A percentile compares a stretch with the other conserved stretches of the same genome.
These are phyloP conservation scores for Mohoua ochrocephala DNA, from an alignment of 2,113 vertebrate genomes.

Conservation along the genomic window DNA sequence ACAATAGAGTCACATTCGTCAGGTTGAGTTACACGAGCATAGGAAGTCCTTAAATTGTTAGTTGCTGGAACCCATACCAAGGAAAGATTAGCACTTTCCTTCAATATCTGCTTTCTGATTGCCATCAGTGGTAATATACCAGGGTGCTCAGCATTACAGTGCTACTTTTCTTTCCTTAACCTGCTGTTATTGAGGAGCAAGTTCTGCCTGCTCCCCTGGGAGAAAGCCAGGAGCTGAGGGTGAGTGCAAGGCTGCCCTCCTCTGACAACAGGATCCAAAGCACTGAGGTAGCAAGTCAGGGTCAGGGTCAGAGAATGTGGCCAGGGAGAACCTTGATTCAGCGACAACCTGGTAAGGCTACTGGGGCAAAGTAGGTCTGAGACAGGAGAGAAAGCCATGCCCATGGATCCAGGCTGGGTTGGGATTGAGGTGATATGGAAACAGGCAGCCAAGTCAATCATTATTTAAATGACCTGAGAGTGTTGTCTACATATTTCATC, in stretches of 20 bases:
- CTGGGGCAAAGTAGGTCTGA: neutral
- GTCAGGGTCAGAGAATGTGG: neutral
- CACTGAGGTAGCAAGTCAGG: neutral
- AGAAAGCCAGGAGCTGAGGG: neutral
- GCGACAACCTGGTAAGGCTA: neutral
- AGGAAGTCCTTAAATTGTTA: neutral
- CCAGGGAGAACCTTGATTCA: rapidly evolving
- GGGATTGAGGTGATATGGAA: neutral
- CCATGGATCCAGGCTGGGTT: rapidly evolving
- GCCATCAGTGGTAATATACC: neutral
- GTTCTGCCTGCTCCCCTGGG: too few species aligned
- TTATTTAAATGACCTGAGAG: neutral
- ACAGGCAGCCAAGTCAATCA: neutral
- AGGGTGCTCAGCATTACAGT: neutral
- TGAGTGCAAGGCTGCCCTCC: neutral
- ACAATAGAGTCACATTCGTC: neutral
- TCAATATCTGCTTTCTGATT: neutral
- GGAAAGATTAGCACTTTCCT: neutral
- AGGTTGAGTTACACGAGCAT: neutral
- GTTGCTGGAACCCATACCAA: neutral
- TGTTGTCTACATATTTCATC: neutral
- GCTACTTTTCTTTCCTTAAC: neutral
- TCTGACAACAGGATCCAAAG: neutral
- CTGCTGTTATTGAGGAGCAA: neutral
- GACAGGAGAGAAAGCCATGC: rapidly evolving